Evolutionary conservation across 1,140 invertebrate species (phyloP).

Genomic region (Heliothis virescens): DNA sequence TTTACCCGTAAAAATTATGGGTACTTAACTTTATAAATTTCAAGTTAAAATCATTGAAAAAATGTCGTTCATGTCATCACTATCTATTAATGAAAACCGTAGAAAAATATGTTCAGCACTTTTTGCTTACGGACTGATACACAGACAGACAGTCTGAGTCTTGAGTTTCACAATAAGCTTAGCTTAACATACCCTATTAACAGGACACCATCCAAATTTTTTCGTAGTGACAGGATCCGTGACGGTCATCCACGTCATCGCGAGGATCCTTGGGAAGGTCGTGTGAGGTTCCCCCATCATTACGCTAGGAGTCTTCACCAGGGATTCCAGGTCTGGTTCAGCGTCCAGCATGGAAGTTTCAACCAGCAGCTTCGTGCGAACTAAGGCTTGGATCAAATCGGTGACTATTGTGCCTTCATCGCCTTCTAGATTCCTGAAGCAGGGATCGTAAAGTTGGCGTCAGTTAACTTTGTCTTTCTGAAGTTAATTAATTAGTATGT

Average conservation of each 20-base stretch:
- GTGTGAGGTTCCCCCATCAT: slow-evolving; percentile 76
- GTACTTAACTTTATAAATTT: too few species aligned
- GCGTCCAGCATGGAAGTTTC: slow-evolving; percentile 69
- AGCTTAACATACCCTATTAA: slow-evolving; percentile 63
- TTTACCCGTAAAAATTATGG: too few species aligned
- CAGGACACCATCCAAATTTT: slow-evolving; percentile 75
- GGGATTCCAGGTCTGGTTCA: slow-evolving; percentile 70
- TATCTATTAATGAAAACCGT: too few species aligned
- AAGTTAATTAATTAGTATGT: too few species aligned
- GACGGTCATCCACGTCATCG: slow-evolving; percentile 69
- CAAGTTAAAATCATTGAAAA: too few species aligned
- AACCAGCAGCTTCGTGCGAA: slow-evolving; percentile 69
- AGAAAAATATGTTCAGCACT: too few species aligned
- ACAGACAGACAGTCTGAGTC: too few species aligned
- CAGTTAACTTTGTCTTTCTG: too few species aligned
- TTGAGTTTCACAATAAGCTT: not conserved
- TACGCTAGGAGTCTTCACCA: slow-evolving; percentile 71
- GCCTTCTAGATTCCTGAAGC: slow-evolving; percentile 72
- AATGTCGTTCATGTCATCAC: too few species aligned
- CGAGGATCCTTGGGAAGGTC: slow-evolving; percentile 74
- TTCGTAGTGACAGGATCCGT: slow-evolving; percentile 66
- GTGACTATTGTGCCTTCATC: slow-evolving; percentile 67
- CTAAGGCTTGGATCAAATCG: slow-evolving; percentile 66
- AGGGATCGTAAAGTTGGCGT: not conserved
- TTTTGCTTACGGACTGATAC: too few species aligned